A percentile compares a stretch with the other conserved stretches of the same genome.
Evolutionary conservation across 2,113 vertebrate species (phyloP).

Genomic region (Eira barbara): DNA sequence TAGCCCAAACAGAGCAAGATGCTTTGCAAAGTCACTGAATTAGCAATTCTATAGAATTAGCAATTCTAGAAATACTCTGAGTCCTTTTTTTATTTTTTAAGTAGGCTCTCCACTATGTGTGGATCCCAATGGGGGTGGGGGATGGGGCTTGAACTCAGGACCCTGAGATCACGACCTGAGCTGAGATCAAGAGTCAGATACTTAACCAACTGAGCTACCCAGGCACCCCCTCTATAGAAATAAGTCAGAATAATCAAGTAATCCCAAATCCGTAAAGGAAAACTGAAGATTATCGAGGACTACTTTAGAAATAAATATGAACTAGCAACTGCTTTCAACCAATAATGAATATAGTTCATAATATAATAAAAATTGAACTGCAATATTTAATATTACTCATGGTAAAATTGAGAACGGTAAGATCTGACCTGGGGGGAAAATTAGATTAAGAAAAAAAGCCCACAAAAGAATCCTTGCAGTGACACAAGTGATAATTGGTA

Average conservation of each 20-base stretch:
- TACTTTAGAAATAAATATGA: slow-evolving; percentile 21
- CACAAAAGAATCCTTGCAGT: background rate
- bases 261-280: background rate
- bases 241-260: background rate
- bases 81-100: background rate
- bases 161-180: background rate
- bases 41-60: background rate
- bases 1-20: background rate
- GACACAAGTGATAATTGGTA: background rate
- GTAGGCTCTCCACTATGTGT: background rate
- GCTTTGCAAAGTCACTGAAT: background rate
- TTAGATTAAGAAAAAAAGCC: background rate
- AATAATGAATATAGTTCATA: background rate
- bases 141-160: background rate
- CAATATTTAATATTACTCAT: background rate
- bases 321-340: slow-evolving; percentile 16
- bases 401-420: slow-evolving; percentile 18
- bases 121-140: background rate
- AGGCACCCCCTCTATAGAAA: background rate
- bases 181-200: background rate
- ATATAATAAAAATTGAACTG: background rate
- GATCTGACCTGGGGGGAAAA: background rate
- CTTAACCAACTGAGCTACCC: background rate
- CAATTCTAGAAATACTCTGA: background rate
- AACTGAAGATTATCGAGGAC: background rate